Conservation (phyloP, 1,140 invertebrate species). For the Euglossa dilemma region DNA sequence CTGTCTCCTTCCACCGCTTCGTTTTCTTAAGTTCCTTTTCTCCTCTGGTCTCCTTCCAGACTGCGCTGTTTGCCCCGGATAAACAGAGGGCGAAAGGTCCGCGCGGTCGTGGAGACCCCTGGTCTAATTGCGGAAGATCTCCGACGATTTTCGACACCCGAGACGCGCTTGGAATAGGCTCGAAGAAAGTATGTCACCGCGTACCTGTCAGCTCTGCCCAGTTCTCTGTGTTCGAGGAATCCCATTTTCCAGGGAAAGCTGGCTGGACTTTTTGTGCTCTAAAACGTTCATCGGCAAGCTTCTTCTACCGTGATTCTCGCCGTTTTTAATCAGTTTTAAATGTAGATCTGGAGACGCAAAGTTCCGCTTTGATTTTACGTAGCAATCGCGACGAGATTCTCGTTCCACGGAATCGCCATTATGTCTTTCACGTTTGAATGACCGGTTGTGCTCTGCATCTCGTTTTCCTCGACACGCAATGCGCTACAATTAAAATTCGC, state of each 20-base stretch:
- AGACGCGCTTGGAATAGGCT: not conserved
- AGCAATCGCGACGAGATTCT: not conserved
- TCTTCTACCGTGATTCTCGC: too few species aligned
- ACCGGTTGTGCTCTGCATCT: not conserved
- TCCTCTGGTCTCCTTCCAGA: not conserved
- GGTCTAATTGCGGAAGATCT: slow-evolving; percentile 43
- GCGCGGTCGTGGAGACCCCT: not conserved
- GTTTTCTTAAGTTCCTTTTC: slow-evolving; percentile 24
- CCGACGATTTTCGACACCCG: not conserved
- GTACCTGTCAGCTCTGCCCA: not conserved
- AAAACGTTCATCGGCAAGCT: too few species aligned
- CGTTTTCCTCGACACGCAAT: not conserved
- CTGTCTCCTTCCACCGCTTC: not conserved
- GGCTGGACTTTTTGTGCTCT: not conserved
- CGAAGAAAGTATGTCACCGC: slow-evolving; percentile 22
- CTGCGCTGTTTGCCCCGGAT: slow-evolving; percentile 38
- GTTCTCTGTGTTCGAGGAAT: not conserved
- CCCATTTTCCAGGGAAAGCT: not conserved
- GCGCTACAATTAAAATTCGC: not conserved
- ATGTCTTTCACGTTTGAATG: not conserved
- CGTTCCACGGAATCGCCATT: too few species aligned
- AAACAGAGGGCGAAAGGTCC: slow-evolving; percentile 46
- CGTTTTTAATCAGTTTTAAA: too few species aligned
- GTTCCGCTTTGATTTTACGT: too few species aligned
- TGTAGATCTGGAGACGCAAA: too few species aligned